These are phyloP conservation scores for Sebastes flavidus DNA, from an alignment of 2,797 vertebrate genomes.

Conservation along the genomic window DNA sequence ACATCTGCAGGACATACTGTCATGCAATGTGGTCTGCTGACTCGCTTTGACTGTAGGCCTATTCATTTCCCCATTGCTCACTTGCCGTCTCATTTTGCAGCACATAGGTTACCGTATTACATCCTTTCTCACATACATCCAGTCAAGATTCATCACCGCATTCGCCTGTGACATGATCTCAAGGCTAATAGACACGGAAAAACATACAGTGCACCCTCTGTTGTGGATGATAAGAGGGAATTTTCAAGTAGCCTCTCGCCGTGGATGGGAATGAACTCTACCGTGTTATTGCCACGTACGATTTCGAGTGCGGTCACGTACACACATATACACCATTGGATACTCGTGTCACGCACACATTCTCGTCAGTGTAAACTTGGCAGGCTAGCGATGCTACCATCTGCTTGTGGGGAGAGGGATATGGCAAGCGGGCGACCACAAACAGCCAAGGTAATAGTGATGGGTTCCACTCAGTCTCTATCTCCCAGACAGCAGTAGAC, in stretches of 20 bases:
- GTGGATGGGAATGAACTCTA: conserved; percentile 55
- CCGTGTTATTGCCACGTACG: conserved; percentile 57
- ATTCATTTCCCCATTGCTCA: conserved; percentile 34
- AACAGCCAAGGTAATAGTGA: conserved; percentile 81
- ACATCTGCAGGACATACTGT: conserved; percentile 69
- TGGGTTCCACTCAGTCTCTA: conserved; percentile 80
- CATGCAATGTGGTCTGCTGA: conserved; percentile 58
- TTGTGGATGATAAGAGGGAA: conserved; percentile 35
- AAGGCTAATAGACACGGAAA: conserved; percentile 31
- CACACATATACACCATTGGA: conserved; percentile 44
- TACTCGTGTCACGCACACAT: conserved; percentile 50
- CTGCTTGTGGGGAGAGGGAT: conserved; percentile 75
- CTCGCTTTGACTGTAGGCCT: conserved; percentile 22
- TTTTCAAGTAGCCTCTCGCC: conserved; percentile 38
- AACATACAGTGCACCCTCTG: conserved; percentile 7
- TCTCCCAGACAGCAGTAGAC: conserved; percentile 73
- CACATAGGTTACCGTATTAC: conserved; percentile 37
- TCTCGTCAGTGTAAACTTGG: conserved; percentile 76
- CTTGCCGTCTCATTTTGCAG: conserved; percentile 31
- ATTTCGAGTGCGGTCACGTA: conserved; percentile 58
- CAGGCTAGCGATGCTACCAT: conserved; percentile 71
- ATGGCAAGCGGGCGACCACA: conserved; percentile 75
- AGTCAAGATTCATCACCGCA: conserved; percentile 48
- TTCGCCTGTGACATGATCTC: conserved; percentile 34
- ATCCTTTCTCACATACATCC: conserved; percentile 41